phyloP scores from a whole-genome alignment of 2,888 invertebrate species.

The Pterobdella sp. region DNA sequence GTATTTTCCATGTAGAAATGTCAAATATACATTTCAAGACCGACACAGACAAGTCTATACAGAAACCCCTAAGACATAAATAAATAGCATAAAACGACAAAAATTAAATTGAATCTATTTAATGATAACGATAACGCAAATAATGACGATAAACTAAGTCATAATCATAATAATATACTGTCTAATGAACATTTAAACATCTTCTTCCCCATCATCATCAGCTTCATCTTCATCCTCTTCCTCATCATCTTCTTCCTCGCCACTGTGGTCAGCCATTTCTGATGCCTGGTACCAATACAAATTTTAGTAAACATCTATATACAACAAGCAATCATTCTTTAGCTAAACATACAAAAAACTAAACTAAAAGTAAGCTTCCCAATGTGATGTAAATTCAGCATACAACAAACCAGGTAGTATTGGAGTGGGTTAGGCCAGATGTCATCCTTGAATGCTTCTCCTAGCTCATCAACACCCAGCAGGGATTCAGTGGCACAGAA shows the following conservation, averaged over 20 bases:
- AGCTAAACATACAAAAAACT: background rate
- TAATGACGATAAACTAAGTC: no score
- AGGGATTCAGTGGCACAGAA: slow-evolving; percentile 72
- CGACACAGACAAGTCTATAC: no score
- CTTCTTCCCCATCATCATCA: slow-evolving; percentile 26
- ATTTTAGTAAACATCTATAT: background rate
- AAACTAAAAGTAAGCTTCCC: background rate
- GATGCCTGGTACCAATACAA: slow-evolving; percentile 18
- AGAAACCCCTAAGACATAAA: no score
- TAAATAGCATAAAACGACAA: no score
- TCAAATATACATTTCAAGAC: no score
- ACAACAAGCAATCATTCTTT: no score
- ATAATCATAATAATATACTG: no score
- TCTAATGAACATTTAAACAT: slow-evolving; percentile 2
- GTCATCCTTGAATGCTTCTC: slow-evolving; percentile 77
- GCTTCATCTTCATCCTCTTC: slow-evolving; percentile 28
- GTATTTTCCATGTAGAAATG: no score
- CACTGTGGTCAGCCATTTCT: slow-evolving; percentile 28
- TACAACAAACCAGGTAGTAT: slow-evolving; percentile 56
- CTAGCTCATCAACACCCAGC: slow-evolving; percentile 70
- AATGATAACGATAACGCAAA: no score
- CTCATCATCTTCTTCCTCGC: slow-evolving; percentile 27
- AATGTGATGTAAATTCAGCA: no score
- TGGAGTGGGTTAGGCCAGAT: slow-evolving; percentile 77
- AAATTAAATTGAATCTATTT: no score